Evolutionary conservation across 2,797 vertebrate genomes (phyloP).

Genomic region (Mormyrus hasselquistii): DNA sequence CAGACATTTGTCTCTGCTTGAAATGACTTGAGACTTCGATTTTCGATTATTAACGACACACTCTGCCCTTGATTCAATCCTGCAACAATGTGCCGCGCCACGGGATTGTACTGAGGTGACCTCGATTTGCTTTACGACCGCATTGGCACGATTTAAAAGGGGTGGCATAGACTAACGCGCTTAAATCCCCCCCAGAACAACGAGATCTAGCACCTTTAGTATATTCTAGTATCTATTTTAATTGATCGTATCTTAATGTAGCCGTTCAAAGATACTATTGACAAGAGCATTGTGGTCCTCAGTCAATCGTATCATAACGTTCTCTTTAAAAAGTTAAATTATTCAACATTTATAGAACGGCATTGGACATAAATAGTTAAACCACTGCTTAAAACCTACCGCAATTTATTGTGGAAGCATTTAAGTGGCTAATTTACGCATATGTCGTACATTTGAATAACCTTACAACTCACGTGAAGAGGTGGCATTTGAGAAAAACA

Average conservation of each 20-base stretch:
- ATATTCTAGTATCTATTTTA: neutral
- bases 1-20: neutral
- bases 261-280: neutral
- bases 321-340: neutral
- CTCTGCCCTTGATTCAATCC: neutral
- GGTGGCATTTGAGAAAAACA: neutral
- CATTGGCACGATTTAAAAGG: neutral
- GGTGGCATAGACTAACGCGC: neutral
- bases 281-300: neutral
- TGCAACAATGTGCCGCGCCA: neutral
- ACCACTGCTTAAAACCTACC: neutral
- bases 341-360: neutral
- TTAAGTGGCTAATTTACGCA: neutral
- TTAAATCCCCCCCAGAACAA: neutral
- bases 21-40: neutral
- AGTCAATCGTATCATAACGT: neutral
- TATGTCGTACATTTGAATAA: neutral
- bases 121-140: neutral
- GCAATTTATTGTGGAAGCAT: neutral
- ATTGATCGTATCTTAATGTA: neutral
- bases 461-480: neutral
- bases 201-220: neutral
- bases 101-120: neutral
- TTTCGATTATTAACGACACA: conserved; percentile 9
- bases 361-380: neutral